Conservation (phyloP, 1,140 invertebrate species). For the Agrilus planipennis region DNA sequence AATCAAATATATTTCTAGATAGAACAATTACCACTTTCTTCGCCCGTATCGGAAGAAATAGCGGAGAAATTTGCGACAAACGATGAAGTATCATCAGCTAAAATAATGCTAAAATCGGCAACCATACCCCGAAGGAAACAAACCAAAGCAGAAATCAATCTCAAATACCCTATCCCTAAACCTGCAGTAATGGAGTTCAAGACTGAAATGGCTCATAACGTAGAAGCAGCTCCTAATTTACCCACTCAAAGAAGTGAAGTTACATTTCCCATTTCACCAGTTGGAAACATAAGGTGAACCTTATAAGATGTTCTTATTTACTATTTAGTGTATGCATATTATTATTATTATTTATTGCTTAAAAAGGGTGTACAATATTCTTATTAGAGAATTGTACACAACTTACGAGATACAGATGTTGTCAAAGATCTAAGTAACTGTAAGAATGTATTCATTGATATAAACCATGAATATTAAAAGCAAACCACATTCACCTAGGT, state of each 20-base stretch:
- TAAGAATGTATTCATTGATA: too few species aligned
- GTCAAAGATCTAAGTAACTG: too few species aligned
- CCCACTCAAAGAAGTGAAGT: constrained; percentile 45
- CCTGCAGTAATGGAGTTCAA: constrained; percentile 39
- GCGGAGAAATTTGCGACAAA: constrained; percentile 29
- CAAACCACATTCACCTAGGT: constrained; percentile 23
- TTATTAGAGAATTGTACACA: too few species aligned
- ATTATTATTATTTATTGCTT: too few species aligned
- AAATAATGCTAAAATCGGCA: constrained; percentile 53
- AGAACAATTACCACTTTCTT: too few species aligned
- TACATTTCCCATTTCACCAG: constrained; percentile 42
- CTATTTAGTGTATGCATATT: too few species aligned
- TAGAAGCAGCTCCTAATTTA: constrained; percentile 37
- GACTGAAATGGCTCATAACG: constrained; percentile 47
- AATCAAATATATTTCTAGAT: too few species aligned
- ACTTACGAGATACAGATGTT: too few species aligned
- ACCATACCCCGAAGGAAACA: constrained; percentile 51
- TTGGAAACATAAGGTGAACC: too few species aligned
- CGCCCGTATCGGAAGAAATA: neutral
- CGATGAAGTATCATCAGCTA: constrained; percentile 44
- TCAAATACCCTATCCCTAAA: constrained; percentile 39
- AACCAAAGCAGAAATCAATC: constrained; percentile 51
- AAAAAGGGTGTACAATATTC: too few species aligned
- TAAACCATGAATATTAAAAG: constrained; percentile 1
- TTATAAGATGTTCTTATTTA: too few species aligned